These are phyloP conservation scores for Digitonthophagus gazella DNA, from an alignment of 2,888 invertebrate genomes.

Conservation along the genomic window DNA sequence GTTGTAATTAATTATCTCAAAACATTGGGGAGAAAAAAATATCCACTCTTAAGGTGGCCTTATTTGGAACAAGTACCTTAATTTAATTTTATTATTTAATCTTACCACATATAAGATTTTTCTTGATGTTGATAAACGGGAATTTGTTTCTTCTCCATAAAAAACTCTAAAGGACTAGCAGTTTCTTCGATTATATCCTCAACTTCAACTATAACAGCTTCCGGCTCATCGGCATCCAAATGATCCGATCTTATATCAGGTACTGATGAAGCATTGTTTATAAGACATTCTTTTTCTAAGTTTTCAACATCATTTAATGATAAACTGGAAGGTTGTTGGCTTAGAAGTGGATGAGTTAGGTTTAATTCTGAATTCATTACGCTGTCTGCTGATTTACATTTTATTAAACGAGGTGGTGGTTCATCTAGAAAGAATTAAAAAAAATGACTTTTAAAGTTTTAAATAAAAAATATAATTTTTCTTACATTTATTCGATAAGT, in stretches of 20 bases:
- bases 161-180: constrained; percentile 68
- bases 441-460: background rate
- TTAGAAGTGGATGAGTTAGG: constrained; percentile 51
- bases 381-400: constrained; percentile 78
- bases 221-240: constrained; percentile 56
- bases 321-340: constrained; percentile 70
- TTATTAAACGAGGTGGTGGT: constrained; percentile 50
- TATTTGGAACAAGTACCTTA: no score
- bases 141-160: constrained; percentile 68
- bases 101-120: constrained; percentile 57
- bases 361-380: constrained; percentile 54
- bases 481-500: constrained; percentile 39
- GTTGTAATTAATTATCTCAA: no score
- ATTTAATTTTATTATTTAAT: constrained; percentile 7
- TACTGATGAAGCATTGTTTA: constrained; percentile 38
- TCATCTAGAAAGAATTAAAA: constrained; percentile 30
- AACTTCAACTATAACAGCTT: constrained; percentile 76
- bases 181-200: constrained; percentile 80
- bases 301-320: constrained; percentile 73
- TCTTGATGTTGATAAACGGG: constrained; percentile 71
- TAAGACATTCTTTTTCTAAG: constrained; percentile 54
- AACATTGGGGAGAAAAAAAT: no score
- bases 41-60: no score
- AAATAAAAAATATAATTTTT: no score
- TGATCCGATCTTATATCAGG: constrained; percentile 39